Evolutionary conservation across 2,113 vertebrate genomes (phyloP), one percentile per base, ranked within the genome.

Genomic region (Coturnix japonica): DNA sequence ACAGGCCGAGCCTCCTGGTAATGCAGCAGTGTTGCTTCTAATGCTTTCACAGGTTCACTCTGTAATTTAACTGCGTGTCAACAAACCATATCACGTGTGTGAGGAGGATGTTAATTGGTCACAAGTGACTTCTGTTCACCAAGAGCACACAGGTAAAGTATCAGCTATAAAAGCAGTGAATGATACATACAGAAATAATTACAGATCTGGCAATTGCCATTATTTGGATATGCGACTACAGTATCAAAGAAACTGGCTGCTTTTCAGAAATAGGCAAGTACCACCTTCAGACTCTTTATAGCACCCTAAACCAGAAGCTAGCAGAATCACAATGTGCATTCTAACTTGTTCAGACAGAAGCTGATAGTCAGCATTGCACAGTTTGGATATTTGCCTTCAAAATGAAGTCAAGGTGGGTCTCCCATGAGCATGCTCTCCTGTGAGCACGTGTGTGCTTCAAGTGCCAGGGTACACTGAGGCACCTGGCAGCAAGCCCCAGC

Each of bases 221-320:
- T 49, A 28, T 43, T 89, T 59, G 72, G 66, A 20, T 72, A 63
- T 5, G 56, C 13, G 39, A 35, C 54, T 81, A 46, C 72, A 56
- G 33, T 39, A 66, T 84, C 9, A 67, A 49, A 54, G 66, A 19
- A 75, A 35, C 37, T 78, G 57, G 70, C 43, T 67, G 69, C 87
- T 91, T 91, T 94, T 75, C 86, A 94, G 90, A 66, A 95, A 95
- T 31, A 69, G 61, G 5, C 31, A 61, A 66, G 44, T 22, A 84
- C 39, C 79, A 85, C 61, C 44, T 47, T 31, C 5, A 0, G 30
- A 25, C 54, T n/a, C 44, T 79, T 49, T 44, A 44, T 0, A 0
- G 57, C 74, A 79, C 41, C 59, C 3, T 1, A 75, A 89, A 69
- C 1, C 22, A 59, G 46, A 23, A 76, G 76, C 61, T n/a, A 30